Evolutionary conservation across 1,140 invertebrate genomes (phyloP).

Genomic region (Drosophila sucinea): DNA sequence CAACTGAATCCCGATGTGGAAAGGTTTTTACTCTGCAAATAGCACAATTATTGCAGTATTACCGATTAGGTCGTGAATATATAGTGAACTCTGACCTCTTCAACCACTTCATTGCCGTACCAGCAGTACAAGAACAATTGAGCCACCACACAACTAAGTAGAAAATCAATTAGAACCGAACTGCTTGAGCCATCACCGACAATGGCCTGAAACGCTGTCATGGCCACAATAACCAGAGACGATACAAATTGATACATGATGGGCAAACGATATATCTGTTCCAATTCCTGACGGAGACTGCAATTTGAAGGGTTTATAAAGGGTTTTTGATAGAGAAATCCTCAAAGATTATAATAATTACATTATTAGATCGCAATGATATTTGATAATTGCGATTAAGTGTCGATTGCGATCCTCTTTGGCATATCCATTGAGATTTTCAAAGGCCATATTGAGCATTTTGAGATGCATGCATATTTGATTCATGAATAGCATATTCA

Average conservation of each 20-base stretch:
- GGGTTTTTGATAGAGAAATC: neutral
- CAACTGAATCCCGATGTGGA: conserved; percentile 47
- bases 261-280: conserved; percentile 37
- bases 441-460: conserved; percentile 40
- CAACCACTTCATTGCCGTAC: conserved; percentile 46
- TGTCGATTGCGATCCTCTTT: neutral
- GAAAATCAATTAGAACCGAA: conserved; percentile 35
- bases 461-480: conserved; percentile 43
- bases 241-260: conserved; percentile 42
- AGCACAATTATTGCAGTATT: neutral
- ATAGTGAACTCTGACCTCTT: neutral
- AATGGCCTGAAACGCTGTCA: conserved; percentile 47
- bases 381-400: conserved; percentile 8
- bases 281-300: conserved; percentile 36
- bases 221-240: conserved; percentile 42
- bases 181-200: conserved; percentile 21
- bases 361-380: conserved; percentile 14
- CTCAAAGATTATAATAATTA: neutral
- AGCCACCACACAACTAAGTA: conserved; percentile 37
- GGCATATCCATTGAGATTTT: conserved; percentile 2
- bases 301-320: neutral
- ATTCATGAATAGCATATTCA: conserved; percentile 47
- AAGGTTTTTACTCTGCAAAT: conserved; percentile 55
- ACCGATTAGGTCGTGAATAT: neutral
- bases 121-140: conserved; percentile 54